Percentiles rank a stretch among this genome's conserved stretches.
phyloP scores from a whole-genome alignment of 2,797 vertebrate species.

The Microctenopoma stevenorrisi region DNA sequence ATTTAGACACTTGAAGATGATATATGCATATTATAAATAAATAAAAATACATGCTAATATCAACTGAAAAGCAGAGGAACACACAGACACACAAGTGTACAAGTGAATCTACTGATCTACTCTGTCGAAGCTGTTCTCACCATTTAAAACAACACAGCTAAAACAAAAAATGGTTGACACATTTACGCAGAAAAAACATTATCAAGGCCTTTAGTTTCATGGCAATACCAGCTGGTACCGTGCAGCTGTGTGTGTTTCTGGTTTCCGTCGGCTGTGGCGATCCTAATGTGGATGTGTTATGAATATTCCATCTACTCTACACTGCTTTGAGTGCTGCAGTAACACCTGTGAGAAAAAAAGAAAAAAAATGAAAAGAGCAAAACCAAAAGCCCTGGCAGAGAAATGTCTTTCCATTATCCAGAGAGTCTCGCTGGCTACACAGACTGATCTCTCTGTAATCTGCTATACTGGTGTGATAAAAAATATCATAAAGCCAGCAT shows the following conservation, averaged over 20 bases:
- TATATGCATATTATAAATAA: neutral
- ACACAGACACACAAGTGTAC: too few species aligned
- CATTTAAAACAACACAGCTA: too few species aligned
- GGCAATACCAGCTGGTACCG: neutral
- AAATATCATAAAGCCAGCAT: neutral
- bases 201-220: neutral
- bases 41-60: neutral
- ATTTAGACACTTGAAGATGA: neutral
- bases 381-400: neutral
- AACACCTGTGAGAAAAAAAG: conserved; percentile 3
- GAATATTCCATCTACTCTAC: neutral
- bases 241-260: neutral
- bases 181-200: neutral
- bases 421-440: neutral
- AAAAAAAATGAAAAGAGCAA: too few species aligned
- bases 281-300: neutral
- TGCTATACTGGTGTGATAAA: neutral
- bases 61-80: too few species aligned
- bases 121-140: too few species aligned
- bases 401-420: neutral
- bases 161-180: neutral
- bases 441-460: neutral
- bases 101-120: too few species aligned
- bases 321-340: neutral
- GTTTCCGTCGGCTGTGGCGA: neutral